Evolutionary conservation across 2,113 vertebrate genomes (phyloP).

Genomic region (Laterallus jamaicensis): DNA sequence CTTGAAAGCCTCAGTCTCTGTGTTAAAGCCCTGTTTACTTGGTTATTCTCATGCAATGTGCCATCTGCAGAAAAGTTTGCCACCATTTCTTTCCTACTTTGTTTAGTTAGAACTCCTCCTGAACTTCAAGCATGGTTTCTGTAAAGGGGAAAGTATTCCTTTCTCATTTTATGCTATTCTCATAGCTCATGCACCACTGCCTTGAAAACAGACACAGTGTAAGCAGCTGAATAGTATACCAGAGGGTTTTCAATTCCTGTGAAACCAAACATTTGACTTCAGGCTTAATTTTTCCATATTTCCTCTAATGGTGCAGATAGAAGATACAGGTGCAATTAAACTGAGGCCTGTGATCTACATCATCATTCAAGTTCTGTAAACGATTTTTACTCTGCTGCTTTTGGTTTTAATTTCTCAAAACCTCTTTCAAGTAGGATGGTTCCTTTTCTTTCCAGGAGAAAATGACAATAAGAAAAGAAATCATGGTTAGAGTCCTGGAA

Average conservation of each 20-base stretch:
- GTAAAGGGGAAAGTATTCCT: neutral
- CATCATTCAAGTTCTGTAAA: conserved; percentile 32
- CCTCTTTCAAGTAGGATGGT: neutral
- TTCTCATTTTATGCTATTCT: neutral
- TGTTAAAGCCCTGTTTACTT: neutral
- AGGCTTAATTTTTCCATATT: conserved; percentile 1
- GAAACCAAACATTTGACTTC: neutral
- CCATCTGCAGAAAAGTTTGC: neutral
- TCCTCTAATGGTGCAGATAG: neutral
- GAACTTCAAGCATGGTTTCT: neutral
- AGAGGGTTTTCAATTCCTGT: neutral
- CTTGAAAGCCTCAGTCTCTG: neutral
- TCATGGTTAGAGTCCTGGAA: neutral
- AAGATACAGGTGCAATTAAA: neutral
- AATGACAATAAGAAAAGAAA: neutral
- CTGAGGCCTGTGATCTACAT: neutral
- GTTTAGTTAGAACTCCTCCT: neutral
- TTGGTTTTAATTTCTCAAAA: neutral
- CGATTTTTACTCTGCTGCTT: neutral
- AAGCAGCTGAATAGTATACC: neutral
- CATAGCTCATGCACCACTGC: neutral
- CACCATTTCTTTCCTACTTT: neutral
- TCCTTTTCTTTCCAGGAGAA: neutral
- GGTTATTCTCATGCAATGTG: neutral
- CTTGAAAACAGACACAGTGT: neutral